Conservation (phyloP, 2,797 vertebrate species). For the Nyctalus aviator region DNA sequence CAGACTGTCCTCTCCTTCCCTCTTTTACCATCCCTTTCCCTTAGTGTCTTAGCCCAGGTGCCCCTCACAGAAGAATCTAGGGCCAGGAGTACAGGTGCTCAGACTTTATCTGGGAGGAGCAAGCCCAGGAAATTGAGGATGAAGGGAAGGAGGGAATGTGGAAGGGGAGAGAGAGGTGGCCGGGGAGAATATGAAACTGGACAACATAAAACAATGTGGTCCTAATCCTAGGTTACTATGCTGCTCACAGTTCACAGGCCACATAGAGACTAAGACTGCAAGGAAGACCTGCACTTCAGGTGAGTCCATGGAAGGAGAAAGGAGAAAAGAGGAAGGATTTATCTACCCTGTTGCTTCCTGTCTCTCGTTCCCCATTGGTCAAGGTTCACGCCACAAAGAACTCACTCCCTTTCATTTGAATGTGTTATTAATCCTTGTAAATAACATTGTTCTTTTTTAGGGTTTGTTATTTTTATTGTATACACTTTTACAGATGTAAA, state of each 20-base stretch:
- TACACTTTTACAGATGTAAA: constrained; percentile 3
- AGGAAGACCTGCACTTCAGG: not conserved
- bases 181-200: not conserved
- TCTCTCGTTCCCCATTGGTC: not conserved
- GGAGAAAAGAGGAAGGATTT: not conserved
- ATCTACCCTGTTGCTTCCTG: not conserved
- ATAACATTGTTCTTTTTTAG: not conserved
- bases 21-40: not conserved
- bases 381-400: not conserved
- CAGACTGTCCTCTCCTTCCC: not conserved
- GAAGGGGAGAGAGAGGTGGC: not conserved
- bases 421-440: constrained; percentile 16
- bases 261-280: not conserved
- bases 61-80: not conserved
- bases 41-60: not conserved
- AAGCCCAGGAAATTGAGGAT: not conserved
- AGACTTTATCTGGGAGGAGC: not conserved
- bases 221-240: not conserved
- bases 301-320: not conserved
- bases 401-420: not conserved
- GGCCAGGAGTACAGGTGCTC: not conserved
- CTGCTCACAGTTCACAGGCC: not conserved
- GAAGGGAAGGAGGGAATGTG: not conserved
- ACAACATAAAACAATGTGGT: not conserved
- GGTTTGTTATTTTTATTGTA: not conserved